Base-by-base conservation (phyloP, 2,797 vertebrate species). In the Zenarchopterus dispar region DNA sequence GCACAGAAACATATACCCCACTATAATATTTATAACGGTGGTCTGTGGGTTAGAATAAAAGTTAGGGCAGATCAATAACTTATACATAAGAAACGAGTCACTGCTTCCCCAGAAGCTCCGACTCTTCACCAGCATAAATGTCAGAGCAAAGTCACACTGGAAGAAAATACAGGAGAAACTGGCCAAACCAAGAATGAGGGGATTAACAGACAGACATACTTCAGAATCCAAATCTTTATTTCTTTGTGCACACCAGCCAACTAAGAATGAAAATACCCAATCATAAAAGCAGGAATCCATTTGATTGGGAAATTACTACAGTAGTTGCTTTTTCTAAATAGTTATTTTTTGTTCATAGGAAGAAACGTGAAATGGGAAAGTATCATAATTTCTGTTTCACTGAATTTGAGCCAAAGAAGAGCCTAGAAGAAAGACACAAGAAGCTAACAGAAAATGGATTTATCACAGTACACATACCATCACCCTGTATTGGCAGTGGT, bases 1-100 rank as follows among this genome's bases (percentile, higher is more conserved):
- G 10, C 2, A 1, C 53, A 41, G 51, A 66, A 17, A 75, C 21
- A 62, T 7, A 21, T 13, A 68, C 17, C 23, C 41, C 22, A 26
- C 77, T 84, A 39, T 57, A n/a, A 76, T 81, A 83, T 89, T 84
- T 62, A 73, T 79, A 36, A 77, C 81, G 63, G 55, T 62, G 47
- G 36, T 62, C 49, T 43, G 23, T 11, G 47, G 50, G 50, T 69
- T 8, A 2, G 56, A 62, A 58, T 71, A 50, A 75, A 65, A 70
- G 52, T 80, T 60, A 33, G 2, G 28, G 64, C 8, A 55, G 77
- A 55, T 66, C 49, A 46, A 31, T 68, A 67, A 43, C 28, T 41
- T 56, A 74, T 80, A 73, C 70, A 88, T 86, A 46, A 80, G 71
- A 73, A 79, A 87, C 75, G 63, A 82, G 65, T 24, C 4, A 8